A percentile compares a stretch with the other conserved stretches of the same genome.
Evolutionary conservation across 2,797 vertebrate genomes (phyloP).

Genomic region (Strix occidentalis): DNA sequence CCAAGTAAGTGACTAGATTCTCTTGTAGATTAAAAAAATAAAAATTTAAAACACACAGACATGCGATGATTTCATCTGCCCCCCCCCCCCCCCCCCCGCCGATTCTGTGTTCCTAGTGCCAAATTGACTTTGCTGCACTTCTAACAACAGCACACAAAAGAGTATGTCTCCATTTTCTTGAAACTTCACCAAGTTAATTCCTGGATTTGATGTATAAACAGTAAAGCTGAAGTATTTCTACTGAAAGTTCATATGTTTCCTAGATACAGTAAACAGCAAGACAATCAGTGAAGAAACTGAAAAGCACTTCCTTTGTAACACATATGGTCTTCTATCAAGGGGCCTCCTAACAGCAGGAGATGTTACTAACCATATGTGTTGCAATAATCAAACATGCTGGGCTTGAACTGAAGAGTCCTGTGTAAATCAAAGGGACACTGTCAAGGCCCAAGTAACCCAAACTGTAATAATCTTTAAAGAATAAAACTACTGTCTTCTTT

Average conservation of each 20-base stretch:
- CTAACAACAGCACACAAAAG: background rate
- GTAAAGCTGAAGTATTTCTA: background rate
- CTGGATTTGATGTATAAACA: background rate
- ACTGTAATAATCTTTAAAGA: background rate
- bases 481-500: background rate
- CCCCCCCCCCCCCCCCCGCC: too few relatives aligned
- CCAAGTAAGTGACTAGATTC: background rate
- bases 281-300: background rate
- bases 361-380: background rate
- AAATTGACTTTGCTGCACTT: background rate
- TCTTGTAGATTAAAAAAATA: background rate
- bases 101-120: background rate
- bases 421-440: background rate
- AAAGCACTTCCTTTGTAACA: background rate
- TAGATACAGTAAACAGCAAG: conserved; percentile 14
- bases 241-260: background rate
- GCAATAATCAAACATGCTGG: background rate
- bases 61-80: background rate
- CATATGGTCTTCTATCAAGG: background rate
- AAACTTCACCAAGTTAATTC: background rate
- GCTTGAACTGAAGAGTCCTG: background rate
- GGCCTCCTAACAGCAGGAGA: background rate
- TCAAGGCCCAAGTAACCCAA: background rate
- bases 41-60: background rate
- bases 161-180: background rate